Evolutionary conservation across 2,888 invertebrate genomes (phyloP), one percentile per base, ranked within the genome.

Genomic region (Yponomeuta evonymella): DNA sequence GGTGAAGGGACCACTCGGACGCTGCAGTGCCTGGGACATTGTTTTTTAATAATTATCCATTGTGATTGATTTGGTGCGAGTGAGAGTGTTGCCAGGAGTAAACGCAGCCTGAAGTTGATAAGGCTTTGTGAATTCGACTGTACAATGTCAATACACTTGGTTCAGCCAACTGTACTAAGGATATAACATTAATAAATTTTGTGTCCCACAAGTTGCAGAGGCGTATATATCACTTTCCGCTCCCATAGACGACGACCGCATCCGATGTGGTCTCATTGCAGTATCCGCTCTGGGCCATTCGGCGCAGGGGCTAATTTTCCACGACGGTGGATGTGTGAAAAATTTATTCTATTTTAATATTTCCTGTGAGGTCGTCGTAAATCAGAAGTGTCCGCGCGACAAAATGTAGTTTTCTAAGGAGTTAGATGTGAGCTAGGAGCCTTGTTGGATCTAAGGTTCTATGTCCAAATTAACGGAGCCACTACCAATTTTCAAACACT

Each of bases 331-430:
- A 29, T 15, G 70, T 65, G 65, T 70, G 70, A 70, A 65, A 65
- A 70, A 70, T 70, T 70, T 70, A 70, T 70, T 58, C 70, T 48
- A 48, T 65, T 70, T 70, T 70, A 70, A 70, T 70, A 70, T 70
- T 70, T 70, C 70, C 70, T 70, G 64, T 64, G 65, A 70, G 70
- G 65, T 48, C 12, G 70, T 11, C 48, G 48, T 70, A 70, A 70
- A 70, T 70, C 70, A 70, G 51, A 33, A 29, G 33, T 48, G 69
- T 48, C 33, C n/a, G 69, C 23, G 29, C 29, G 69, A 69, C 69
- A 69, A 69, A 69, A 48, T 58, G 51, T 58, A 58, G 51, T 58
- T 58, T 23, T 15, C 51, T 58, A 43, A 8, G 43, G 43, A 43
- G 43, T 8, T 58, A 4, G 51, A 9, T 58, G 51, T 3, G 51